Conservation (phyloP, 2,113 vertebrate genomes). For the Gnathonemus longibarbis region DNA sequence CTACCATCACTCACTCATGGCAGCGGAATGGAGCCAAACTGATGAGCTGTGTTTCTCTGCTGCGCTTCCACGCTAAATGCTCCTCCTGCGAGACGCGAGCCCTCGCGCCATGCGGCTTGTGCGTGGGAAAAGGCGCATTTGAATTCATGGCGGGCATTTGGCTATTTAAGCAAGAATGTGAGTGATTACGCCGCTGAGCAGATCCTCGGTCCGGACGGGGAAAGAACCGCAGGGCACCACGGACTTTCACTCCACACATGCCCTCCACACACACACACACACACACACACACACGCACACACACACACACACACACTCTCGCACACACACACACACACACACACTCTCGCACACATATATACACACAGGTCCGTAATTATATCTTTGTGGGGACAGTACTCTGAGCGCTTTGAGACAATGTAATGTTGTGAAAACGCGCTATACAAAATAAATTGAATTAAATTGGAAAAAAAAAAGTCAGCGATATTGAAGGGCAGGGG, state of each 20-base stretch:
- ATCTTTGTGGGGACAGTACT: not conserved
- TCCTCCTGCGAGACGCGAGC: constrained; percentile 34
- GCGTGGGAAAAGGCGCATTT: constrained; percentile 31
- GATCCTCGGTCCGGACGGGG: not conserved
- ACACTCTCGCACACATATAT: not conserved
- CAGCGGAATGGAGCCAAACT: constrained; percentile 31
- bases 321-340: not conserved
- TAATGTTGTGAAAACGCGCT: too few species aligned
- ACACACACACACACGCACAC: not conserved
- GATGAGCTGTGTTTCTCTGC: constrained; percentile 34
- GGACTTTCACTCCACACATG: not conserved
- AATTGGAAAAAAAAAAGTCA: not conserved
- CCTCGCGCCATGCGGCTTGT: constrained; percentile 25
- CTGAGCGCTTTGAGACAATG: too few species aligned
- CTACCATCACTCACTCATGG: constrained; percentile 36
- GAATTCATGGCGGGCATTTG: constrained; percentile 20
- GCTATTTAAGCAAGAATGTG: constrained; percentile 5
- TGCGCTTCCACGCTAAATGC: constrained; percentile 39
- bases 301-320: not conserved
- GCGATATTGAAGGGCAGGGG: not conserved
- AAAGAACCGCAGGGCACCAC: not conserved
- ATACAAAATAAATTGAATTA: not conserved
- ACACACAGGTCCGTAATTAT: constrained; percentile 14
- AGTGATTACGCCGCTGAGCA: not conserved
- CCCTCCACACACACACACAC: not conserved